Conservation (phyloP, 2,113 vertebrate genomes). For the Carollia perspicillata region DNA sequence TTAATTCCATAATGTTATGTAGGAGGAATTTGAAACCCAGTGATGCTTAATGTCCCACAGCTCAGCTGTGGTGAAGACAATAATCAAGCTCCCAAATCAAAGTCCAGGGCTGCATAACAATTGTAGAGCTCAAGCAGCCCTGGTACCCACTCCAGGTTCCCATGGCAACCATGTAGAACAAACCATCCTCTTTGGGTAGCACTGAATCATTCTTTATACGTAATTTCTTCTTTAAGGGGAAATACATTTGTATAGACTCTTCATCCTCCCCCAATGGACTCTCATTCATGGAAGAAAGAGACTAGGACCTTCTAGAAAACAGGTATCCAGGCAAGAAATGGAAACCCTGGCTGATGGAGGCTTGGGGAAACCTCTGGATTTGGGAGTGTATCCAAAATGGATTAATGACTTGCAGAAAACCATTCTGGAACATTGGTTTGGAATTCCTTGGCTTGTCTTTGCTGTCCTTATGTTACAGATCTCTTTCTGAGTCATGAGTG, state of each 20-base stretch:
- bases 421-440: background rate
- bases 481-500: background rate
- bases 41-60: background rate
- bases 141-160: conserved; percentile 30
- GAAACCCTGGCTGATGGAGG: background rate
- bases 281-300: background rate
- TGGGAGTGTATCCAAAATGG: background rate
- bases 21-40: background rate
- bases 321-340: background rate
- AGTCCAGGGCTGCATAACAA: background rate
- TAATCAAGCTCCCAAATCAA: background rate
- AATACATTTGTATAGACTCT: background rate
- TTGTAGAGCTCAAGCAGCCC: background rate
- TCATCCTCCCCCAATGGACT: background rate
- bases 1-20: background rate
- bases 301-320: background rate
- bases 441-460: background rate
- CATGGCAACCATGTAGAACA: conserved; percentile 50
- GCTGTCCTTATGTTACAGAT: background rate
- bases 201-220: background rate
- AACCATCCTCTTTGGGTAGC: conserved; percentile 16
- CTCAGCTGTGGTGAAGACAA: background rate
- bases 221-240: background rate
- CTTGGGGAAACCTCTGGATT: background rate
- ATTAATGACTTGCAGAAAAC: background rate